Evolutionary conservation across 2,797 vertebrate genomes (phyloP).

Genomic region (Limosa lapponica): DNA sequence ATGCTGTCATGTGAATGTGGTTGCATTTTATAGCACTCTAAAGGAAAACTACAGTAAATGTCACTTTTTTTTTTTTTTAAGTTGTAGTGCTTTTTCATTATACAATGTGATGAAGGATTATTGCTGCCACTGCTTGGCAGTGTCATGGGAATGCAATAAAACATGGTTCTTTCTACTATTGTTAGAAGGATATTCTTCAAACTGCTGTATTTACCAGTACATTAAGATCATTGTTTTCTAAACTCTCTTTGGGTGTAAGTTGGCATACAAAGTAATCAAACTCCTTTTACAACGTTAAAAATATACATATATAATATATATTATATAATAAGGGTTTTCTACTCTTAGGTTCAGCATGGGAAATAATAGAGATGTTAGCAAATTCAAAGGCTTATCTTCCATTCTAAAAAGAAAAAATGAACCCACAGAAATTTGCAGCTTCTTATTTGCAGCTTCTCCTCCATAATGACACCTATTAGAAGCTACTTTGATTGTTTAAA

Average conservation of each 20-base stretch:
- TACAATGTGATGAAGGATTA: slow-evolving; percentile 49
- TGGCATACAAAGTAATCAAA: neutral
- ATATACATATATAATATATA: neutral
- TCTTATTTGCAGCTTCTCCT: too few species aligned
- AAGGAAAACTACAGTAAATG: slow-evolving; percentile 47
- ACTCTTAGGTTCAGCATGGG: neutral
- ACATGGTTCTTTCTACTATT: neutral
- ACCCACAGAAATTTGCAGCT: neutral
- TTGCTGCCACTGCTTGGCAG: slow-evolving; percentile 26
- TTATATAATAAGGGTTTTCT: neutral
- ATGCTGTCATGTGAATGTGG: slow-evolving; percentile 27
- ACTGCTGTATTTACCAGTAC: neutral
- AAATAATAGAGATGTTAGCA: neutral
- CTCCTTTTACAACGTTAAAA: slow-evolving; percentile 4
- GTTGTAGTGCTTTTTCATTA: slow-evolving; percentile 48
- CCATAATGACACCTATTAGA: neutral
- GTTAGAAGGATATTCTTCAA: neutral
- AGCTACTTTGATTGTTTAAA: neutral
- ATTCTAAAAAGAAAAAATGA: neutral
- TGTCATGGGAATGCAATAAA: slow-evolving; percentile 43
- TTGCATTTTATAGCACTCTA: slow-evolving; percentile 55
- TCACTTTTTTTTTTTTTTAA: slow-evolving; percentile 28
- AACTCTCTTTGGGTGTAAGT: slow-evolving; percentile 13
- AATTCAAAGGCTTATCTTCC: neutral
- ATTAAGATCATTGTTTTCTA: slow-evolving; percentile 9